A percentile compares a stretch with the other conserved stretches of the same genome.
Evolutionary conservation across 2,888 invertebrate genomes (phyloP).

Genomic region (Eupelmus urozonus): DNA sequence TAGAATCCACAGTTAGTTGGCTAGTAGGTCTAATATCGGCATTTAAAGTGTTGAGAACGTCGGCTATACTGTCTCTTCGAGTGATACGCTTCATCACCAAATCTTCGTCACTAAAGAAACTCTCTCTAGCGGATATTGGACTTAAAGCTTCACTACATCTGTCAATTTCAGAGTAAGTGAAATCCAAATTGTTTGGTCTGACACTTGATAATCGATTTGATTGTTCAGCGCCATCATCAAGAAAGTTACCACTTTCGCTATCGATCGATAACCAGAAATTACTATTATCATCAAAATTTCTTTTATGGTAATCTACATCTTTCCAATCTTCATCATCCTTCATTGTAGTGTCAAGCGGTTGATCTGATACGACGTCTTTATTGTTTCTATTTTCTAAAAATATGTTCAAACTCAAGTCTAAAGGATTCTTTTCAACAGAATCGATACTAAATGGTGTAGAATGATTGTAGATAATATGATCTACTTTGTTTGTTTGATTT

Average conservation of each 20-base stretch:
- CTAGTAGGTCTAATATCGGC: constrained; percentile 64
- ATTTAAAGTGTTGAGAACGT: constrained; percentile 67
- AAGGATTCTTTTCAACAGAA: constrained; percentile 31
- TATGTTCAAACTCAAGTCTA: constrained; percentile 24
- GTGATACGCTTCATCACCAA: constrained; percentile 43
- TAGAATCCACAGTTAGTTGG: constrained; percentile 57
- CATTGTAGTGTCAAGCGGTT: background rate
- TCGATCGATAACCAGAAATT: constrained; percentile 20
- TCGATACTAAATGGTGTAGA: constrained; percentile 19
- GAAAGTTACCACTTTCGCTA: background rate
- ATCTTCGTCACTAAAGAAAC: constrained; percentile 50
- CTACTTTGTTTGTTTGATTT: background rate
- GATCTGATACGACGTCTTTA: background rate
- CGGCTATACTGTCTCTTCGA: constrained; percentile 66
- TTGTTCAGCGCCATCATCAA: constrained; percentile 20
- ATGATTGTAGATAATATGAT: background rate
- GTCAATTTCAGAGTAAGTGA: constrained; percentile 54
- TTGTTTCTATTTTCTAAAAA: constrained; percentile 34
- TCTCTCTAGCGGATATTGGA: constrained; percentile 25
- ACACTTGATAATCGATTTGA: constrained; percentile 3
- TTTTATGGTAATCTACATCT: background rate
- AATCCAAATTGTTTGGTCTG: constrained; percentile 37
- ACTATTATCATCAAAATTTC: background rate
- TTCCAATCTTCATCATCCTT: background rate
- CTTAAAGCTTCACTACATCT: constrained; percentile 32